phyloP scores from a whole-genome alignment of 1,140 invertebrate genomes.

The Pogonognathellus flavescens region DNA sequence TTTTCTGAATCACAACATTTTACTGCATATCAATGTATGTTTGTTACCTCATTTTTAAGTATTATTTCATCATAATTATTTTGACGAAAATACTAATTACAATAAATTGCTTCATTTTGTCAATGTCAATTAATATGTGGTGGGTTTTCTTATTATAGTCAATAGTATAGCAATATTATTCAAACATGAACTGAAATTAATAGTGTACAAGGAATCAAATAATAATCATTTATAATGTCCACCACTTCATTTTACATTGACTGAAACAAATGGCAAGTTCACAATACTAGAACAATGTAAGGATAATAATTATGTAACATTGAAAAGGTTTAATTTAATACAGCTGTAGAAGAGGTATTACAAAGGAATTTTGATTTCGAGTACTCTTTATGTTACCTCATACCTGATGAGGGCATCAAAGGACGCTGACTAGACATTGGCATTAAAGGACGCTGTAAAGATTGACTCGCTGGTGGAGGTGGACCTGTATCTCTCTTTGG shows the following conservation, averaged over 20 bases:
- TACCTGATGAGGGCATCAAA: constrained; percentile 60
- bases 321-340: not conserved
- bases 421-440: constrained; percentile 62
- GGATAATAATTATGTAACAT: not conserved
- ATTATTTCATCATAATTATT: constrained; percentile 38
- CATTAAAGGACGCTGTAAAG: constrained; percentile 63
- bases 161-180: not conserved
- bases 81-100: constrained; percentile 49
- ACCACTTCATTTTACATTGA: not conserved
- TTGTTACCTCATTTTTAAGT: constrained; percentile 3
- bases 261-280: constrained; percentile 18
- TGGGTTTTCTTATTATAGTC: not conserved
- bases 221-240: constrained; percentile 8
- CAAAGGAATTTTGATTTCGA: constrained; percentile 45
- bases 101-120: constrained; percentile 30
- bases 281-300: not conserved
- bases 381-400: constrained; percentile 37
- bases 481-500: constrained; percentile 59
- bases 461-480: constrained; percentile 41
- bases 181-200: constrained; percentile 7
- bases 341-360: constrained; percentile 38
- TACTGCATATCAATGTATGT: not conserved
- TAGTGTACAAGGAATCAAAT: constrained; percentile 34
- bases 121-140: constrained; percentile 22
- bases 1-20: too few relatives aligned